Evolutionary conservation across 1,140 invertebrate species (phyloP).

Genomic region (Scaptomyza graminum): DNA sequence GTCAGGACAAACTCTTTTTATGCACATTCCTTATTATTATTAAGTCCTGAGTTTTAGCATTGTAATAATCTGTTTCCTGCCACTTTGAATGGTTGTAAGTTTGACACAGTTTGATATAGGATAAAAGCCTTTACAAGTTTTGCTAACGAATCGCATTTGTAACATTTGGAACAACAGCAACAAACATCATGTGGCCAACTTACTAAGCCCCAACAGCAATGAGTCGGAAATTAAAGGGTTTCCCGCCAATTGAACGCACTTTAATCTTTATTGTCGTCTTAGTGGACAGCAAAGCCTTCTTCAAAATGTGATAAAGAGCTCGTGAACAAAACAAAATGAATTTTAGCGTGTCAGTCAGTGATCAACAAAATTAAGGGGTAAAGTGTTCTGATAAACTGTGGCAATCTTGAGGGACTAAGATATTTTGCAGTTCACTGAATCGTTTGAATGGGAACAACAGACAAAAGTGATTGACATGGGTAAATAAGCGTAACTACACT

Average conservation of each 20-base stretch:
- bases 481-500: conserved; percentile 46
- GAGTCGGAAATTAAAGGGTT: conserved; percentile 61
- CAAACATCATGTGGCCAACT: not conserved
- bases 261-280: conserved; percentile 30
- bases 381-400: not conserved
- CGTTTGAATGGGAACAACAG: conserved; percentile 16
- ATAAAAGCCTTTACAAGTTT: not conserved
- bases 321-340: conserved; percentile 44
- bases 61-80: not conserved
- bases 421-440: conserved; percentile 50
- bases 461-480: conserved; percentile 62
- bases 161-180: too few relatives aligned
- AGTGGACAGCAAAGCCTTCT: conserved; percentile 25
- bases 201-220: conserved; percentile 56
- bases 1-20: too few relatives aligned
- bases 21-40: too few relatives aligned
- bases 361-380: conserved; percentile 54
- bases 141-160: not conserved
- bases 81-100: not conserved
- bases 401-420: too few relatives aligned
- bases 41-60: too few relatives aligned
- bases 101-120: not conserved
- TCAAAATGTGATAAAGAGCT: conserved; percentile 25
- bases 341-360: conserved; percentile 62
- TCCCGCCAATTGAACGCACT: conserved; percentile 66